Conservation (phyloP, 2,797 vertebrate genomes). For the Lagocephalus sceleratus region DNA sequence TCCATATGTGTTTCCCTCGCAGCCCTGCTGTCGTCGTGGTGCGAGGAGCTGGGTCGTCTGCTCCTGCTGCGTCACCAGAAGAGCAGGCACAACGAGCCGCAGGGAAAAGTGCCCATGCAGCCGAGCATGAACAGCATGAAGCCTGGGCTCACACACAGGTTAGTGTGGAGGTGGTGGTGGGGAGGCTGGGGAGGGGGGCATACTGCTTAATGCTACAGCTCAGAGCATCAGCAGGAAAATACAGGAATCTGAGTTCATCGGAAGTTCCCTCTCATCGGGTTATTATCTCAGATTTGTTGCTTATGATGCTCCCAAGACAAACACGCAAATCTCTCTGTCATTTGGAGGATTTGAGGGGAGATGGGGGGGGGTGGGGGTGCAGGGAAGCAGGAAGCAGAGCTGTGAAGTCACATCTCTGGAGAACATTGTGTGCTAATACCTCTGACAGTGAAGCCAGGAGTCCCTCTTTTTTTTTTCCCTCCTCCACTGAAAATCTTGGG, state of each 20-base stretch:
- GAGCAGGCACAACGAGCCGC: slow-evolving; percentile 95
- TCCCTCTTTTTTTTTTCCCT: slow-evolving; percentile 41
- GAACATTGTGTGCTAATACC: slow-evolving; percentile 69
- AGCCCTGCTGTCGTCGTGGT: slow-evolving; percentile 98
- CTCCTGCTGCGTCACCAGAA: slow-evolving; percentile 99
- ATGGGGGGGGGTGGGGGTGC: too few relatives aligned
- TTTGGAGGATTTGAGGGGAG: background rate
- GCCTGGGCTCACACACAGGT: slow-evolving; percentile 97
- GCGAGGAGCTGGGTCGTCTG: slow-evolving; percentile 97
- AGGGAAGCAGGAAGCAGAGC: slow-evolving; percentile 7
- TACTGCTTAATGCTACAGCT: too few relatives aligned
- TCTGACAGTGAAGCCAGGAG: slow-evolving; percentile 5
- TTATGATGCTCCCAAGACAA: background rate
- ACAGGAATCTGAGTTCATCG: too few relatives aligned
- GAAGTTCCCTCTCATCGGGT: background rate
- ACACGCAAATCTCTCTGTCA: background rate
- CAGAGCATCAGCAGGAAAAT: too few relatives aligned
- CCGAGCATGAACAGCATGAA: slow-evolving; percentile 99
- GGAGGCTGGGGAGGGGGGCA: slow-evolving; percentile 17
- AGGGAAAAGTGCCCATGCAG: slow-evolving; percentile 97
- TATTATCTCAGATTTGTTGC: slow-evolving; percentile 3
- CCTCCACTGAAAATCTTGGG: slow-evolving; percentile 50
- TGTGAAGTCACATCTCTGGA: slow-evolving; percentile 66
- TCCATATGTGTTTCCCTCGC: slow-evolving; percentile 51
- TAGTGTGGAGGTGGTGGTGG: slow-evolving; percentile 57